Evolutionary conservation across 1,140 invertebrate genomes (phyloP).

Genomic region (Proales similis): DNA sequence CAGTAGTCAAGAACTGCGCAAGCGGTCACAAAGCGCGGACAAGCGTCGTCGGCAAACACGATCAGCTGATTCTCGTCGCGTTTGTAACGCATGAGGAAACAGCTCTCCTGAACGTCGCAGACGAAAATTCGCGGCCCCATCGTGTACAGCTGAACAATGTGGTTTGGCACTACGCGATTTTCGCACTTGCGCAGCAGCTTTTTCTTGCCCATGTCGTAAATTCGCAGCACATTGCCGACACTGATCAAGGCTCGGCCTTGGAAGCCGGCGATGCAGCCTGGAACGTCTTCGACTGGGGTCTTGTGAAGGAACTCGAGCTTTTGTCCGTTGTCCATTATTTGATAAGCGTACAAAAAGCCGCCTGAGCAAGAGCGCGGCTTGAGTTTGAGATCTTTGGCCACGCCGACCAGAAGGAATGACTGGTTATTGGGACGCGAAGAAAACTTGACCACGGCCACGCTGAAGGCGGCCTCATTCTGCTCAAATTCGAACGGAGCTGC

Average conservation of each 20-base stretch:
- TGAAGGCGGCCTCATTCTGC: constrained; percentile 87
- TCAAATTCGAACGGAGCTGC: constrained; percentile 72
- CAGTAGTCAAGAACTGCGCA: constrained; percentile 90
- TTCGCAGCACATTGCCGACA: constrained; percentile 77
- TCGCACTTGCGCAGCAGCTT: constrained; percentile 95
- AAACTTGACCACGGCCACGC: constrained; percentile 67
- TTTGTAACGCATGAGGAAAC: constrained; percentile 91
- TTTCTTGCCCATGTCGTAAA: constrained; percentile 95
- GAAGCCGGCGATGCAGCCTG: constrained; percentile 71
- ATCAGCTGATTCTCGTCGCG: constrained; percentile 91
- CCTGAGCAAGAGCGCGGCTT: constrained; percentile 71
- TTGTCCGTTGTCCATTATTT: constrained; percentile 62
- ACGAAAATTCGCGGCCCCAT: constrained; percentile 88
- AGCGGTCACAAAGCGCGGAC: constrained; percentile 88
- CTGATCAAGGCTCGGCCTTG: constrained; percentile 84
- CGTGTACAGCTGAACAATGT: constrained; percentile 83
- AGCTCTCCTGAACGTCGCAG: constrained; percentile 90
- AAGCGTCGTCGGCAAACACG: constrained; percentile 94
- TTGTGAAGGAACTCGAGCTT: constrained; percentile 83
- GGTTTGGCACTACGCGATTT: constrained; percentile 92
- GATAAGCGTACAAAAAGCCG: constrained; percentile 78
- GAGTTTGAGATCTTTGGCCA: constrained; percentile 80
- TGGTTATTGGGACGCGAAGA: constrained; percentile 63
- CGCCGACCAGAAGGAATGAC: constrained; percentile 72
- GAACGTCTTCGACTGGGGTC: constrained; percentile 84